Conservation (phyloP, 2,113 vertebrate genomes). For the Willisornis vidua region DNA sequence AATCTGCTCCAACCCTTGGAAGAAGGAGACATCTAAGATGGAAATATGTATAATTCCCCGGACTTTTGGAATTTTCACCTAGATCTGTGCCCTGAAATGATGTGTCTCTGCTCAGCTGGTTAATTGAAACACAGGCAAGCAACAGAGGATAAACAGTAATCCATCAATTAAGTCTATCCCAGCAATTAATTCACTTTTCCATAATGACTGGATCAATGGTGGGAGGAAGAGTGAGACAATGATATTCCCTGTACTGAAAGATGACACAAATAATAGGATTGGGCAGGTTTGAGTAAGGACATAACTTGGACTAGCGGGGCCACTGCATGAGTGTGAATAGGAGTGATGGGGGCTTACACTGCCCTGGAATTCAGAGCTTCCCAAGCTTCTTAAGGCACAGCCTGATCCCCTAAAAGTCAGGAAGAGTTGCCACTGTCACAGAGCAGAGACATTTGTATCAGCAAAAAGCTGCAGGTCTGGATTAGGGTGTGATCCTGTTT, state of each 20-base stretch:
- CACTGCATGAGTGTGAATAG: not conserved
- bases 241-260: not conserved
- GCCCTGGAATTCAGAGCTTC: not conserved
- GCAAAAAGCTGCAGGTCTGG: not conserved
- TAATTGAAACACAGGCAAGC: not conserved
- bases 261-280: not conserved
- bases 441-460: not conserved
- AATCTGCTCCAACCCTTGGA: not conserved
- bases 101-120: not conserved
- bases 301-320: not conserved
- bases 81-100: not conserved
- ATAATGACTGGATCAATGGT: not conserved
- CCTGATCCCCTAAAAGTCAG: not conserved
- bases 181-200: not conserved
- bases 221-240: not conserved
- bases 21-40: not conserved
- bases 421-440: not conserved
- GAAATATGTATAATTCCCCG: accelerated
- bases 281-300: not conserved
- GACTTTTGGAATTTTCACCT: not conserved
- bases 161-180: not conserved
- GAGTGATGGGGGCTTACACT: not conserved
- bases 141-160: not conserved
- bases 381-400: not conserved
- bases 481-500: not conserved